Percentiles rank a stretch among this genome's conserved stretches.
Evolutionary conservation across 2,797 vertebrate species (phyloP).

Genomic region (Rhinella marina): DNA sequence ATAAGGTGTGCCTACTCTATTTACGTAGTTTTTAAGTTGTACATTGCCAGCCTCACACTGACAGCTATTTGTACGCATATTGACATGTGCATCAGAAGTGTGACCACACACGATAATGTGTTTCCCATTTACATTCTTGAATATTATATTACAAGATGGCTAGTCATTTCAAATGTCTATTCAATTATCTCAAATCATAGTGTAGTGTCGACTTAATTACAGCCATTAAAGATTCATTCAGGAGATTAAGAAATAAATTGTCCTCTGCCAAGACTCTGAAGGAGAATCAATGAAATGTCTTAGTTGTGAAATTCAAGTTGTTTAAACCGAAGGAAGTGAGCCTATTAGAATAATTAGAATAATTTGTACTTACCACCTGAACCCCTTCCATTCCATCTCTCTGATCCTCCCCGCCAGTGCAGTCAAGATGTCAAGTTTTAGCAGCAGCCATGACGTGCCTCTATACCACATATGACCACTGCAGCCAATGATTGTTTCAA

Average conservation of each 20-base stretch:
- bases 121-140: neutral
- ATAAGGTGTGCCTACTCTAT: too few species aligned
- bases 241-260: neutral
- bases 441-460: too few species aligned
- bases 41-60: neutral
- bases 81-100: neutral
- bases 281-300: neutral
- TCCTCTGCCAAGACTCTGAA: neutral
- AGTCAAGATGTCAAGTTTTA: too few species aligned
- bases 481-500: too few species aligned
- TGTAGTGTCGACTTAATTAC: neutral
- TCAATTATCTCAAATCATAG: neutral
- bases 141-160: neutral
- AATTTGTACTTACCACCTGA: too few species aligned
- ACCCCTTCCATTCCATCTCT: too few species aligned
- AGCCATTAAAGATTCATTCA: conserved; percentile 7
- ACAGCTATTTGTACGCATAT: neutral
- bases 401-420: too few species aligned
- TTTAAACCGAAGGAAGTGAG: too few species aligned
- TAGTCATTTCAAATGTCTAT: neutral
- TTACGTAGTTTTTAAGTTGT: too few species aligned
- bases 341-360: too few species aligned
- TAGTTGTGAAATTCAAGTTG: neutral
- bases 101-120: neutral
- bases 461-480: too few species aligned